These are phyloP conservation scores for Diceros bicornis DNA, from an alignment of 2,797 vertebrate genomes.

Conservation along the genomic window DNA sequence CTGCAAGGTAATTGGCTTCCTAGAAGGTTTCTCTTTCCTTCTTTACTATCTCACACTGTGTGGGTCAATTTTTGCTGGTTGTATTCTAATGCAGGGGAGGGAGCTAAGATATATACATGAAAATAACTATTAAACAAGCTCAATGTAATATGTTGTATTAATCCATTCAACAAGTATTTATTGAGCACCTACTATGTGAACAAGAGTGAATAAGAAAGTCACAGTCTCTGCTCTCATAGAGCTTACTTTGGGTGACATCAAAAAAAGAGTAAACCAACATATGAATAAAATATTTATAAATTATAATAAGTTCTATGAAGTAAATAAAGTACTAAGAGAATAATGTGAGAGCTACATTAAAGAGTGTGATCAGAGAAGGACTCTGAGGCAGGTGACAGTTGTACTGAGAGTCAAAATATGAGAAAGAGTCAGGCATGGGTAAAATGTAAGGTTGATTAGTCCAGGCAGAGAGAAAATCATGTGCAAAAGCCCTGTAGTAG, in stretches of 20 bases:
- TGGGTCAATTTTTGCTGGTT: background rate
- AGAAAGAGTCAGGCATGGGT: background rate
- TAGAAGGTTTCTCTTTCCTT: background rate
- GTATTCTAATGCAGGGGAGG: background rate
- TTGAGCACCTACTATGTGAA: constrained; percentile 9
- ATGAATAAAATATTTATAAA: constrained; percentile 13
- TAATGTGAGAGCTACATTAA: background rate
- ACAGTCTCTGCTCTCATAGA: background rate
- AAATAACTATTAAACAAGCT: constrained; percentile 29
- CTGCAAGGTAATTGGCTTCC: background rate
- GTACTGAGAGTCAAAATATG: background rate
- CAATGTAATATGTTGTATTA: background rate
- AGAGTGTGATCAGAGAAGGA: background rate
- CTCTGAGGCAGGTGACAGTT: background rate
- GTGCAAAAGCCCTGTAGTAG: background rate
- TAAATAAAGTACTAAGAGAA: background rate
- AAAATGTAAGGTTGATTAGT: background rate
- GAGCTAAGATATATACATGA: background rate
- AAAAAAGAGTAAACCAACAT: background rate
- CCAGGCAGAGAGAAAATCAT: background rate
- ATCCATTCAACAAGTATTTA: background rate
- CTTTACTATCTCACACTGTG: background rate
- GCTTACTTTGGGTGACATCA: background rate
- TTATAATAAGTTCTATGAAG: background rate
- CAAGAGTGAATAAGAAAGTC: background rate